Conservation (phyloP, 2,888 invertebrate species). For the Lasioglossum oenotherae region DNA sequence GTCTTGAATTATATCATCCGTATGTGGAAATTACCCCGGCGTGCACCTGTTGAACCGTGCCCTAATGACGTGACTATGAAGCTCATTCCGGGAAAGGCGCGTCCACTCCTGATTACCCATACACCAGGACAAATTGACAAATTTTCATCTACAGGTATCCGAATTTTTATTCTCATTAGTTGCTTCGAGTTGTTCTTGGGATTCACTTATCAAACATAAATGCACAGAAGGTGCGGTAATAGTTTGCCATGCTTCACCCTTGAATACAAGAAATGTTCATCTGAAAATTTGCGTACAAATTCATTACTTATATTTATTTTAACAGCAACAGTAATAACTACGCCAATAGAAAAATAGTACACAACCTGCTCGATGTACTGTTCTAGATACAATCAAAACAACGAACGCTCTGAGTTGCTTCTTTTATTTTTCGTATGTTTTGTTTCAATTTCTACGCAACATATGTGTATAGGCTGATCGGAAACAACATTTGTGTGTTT, state of each 20-base stretch:
- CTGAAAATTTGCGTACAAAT: background rate
- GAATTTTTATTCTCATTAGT: background rate
- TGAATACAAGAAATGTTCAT: background rate
- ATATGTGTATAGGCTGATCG: background rate
- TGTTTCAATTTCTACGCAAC: background rate
- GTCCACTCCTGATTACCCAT: background rate
- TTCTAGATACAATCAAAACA: background rate
- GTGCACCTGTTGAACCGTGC: slow-evolving; percentile 70
- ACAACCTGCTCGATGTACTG: background rate
- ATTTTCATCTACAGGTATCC: background rate
- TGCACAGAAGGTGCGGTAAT: background rate
- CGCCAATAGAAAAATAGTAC: background rate
- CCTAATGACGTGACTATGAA: slow-evolving; percentile 48
- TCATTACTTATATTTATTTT: background rate
- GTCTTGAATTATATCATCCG: slow-evolving; percentile 68
- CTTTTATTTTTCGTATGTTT: background rate
- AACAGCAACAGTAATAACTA: too few species aligned
- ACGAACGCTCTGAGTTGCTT: background rate
- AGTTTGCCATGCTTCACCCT: background rate
- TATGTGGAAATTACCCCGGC: slow-evolving; percentile 50
- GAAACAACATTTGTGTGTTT: background rate
- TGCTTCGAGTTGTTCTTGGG: background rate
- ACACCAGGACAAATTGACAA: background rate
- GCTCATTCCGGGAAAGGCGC: background rate
- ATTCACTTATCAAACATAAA: background rate